Evolutionary conservation across 2,888 invertebrate genomes (phyloP), one percentile per base, ranked within the genome.

Genomic region (Odontocerum albicorne): DNA sequence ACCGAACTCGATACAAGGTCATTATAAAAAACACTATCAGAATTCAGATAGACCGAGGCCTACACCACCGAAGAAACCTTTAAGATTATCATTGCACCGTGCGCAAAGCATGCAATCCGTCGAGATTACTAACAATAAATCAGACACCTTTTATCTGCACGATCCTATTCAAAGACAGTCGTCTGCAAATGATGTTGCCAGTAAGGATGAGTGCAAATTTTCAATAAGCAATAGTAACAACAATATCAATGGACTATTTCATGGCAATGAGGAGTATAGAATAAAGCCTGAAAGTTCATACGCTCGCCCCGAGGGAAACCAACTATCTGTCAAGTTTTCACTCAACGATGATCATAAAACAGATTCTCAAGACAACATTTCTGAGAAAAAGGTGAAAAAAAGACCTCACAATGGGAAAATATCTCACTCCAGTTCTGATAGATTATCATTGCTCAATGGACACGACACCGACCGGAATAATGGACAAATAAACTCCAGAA

Each of bases 31-130:
- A 64, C 71, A 75, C 58, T 72, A 74, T 4, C 74, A 74, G 1
- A 62, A 70, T 35, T 62, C 67, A 36, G 65, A 67, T 45, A 68
- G 74, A 6, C 75, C 81, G 2, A 76, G 88, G 49, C 91, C 92
- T 0, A 85, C 87, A 10, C 92, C 92, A 3, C 93, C 92, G 15
- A 88, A 92, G 65, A 93, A 93, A 67, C 93, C 92, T 0, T 70
- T 92, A 43, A 79, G 92, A 7, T 72, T 93, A 33, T 92, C 92
- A 0, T 72, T 93, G 44, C 92, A 92, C 67, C 84, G 91, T 64
- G 90, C 92, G 0, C 85, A 88, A 59, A 92, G 91, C 69, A 80
- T 90, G 43, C 90, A 90, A 66, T 89, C 89, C 0, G 82, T 90
- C 15, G 64, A 61, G 20, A 55, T 47, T 2, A 51, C 42, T 4